A percentile compares a stretch with the other conserved stretches of the same genome.
Evolutionary conservation across 1,140 invertebrate species (phyloP).

Genomic region (Platorchestia sp.): DNA sequence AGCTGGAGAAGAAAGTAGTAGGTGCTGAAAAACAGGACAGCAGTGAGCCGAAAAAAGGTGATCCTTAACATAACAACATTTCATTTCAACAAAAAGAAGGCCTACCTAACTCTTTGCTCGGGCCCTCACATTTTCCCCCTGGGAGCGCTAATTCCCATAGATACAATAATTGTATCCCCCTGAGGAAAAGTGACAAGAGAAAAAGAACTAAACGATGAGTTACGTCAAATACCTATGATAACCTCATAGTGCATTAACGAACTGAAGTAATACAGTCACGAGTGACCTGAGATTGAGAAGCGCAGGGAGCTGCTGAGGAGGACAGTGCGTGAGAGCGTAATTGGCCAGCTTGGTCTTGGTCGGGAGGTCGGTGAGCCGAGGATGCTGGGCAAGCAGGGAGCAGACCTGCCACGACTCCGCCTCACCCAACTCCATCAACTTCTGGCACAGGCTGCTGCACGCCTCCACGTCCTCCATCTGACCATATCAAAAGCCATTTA

Average conservation of each 20-base stretch:
- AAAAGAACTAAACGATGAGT: too few species aligned
- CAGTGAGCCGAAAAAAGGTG: too few species aligned
- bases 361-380: background rate
- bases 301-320: background rate
- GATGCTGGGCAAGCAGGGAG: background rate
- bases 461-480: constrained; percentile 16
- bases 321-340: constrained; percentile 27
- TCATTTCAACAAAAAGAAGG: too few species aligned
- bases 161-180: too few species aligned
- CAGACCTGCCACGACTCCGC: constrained; percentile 2
- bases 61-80: too few species aligned
- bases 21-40: too few species aligned
- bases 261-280: background rate
- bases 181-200: too few species aligned
- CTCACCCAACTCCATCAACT: constrained; percentile 32
- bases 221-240: background rate
- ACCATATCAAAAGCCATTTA: background rate
- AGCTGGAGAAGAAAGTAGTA: too few species aligned
- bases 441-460: constrained; percentile 25
- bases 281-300: constrained; percentile 26
- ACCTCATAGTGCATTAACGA: background rate
- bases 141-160: too few species aligned
- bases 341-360: constrained; percentile 2
- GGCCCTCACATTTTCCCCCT: too few species aligned
- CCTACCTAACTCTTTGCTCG: too few species aligned